phyloP scores from a whole-genome alignment of 2,113 vertebrate species.

The Xiphorhynchus elegans region DNA sequence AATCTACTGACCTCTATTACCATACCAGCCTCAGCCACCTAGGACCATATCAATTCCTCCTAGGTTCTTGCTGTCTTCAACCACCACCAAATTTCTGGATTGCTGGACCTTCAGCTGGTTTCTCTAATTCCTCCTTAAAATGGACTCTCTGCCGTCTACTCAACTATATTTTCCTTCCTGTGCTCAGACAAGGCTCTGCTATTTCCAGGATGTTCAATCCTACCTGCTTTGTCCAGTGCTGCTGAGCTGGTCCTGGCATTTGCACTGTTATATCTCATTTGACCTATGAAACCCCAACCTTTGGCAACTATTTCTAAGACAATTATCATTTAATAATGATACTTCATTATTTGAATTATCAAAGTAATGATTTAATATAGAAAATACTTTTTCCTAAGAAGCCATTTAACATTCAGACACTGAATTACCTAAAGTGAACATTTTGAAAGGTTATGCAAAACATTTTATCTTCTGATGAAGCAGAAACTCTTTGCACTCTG shows the following conservation, averaged over 20 bases:
- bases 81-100: neutral
- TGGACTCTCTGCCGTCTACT: neutral
- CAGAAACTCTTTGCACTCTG: neutral
- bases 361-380: neutral
- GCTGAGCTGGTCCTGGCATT: neutral
- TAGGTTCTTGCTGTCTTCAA: neutral
- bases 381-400: neutral
- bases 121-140: neutral
- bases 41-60: rapidly evolving
- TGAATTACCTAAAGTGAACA: neutral
- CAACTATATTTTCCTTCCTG: neutral
- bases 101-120: neutral
- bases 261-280: neutral
- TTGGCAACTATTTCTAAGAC: neutral
- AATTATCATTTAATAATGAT: neutral
- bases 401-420: neutral
- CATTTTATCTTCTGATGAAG: neutral
- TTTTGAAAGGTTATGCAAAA: neutral
- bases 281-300: neutral
- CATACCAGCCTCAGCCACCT: neutral
- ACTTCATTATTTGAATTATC: neutral
- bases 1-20: neutral
- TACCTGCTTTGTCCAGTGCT: neutral
- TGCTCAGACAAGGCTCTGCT: neutral
- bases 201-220: neutral